phyloP scores from a whole-genome alignment of 2,888 invertebrate genomes.

The Xylocampa areola region DNA sequence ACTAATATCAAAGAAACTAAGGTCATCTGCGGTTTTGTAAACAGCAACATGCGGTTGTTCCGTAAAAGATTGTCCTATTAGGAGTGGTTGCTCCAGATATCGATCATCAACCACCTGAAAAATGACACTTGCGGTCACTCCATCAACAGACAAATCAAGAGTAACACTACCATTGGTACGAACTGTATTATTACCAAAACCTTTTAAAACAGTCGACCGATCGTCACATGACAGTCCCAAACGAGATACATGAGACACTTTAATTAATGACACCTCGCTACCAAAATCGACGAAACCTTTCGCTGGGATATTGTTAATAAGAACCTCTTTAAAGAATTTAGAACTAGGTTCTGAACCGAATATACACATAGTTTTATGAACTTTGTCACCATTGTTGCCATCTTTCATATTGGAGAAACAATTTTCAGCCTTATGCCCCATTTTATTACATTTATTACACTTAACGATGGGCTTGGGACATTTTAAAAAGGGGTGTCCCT shows the following conservation, averaged over 20 bases:
- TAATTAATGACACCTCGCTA: too few relatives aligned
- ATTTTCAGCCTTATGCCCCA: slow-evolving; percentile 10
- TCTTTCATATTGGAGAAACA: slow-evolving; percentile 1
- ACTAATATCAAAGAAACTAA: background rate
- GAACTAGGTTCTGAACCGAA: background rate
- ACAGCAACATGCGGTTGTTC: background rate
- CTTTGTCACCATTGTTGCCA: background rate
- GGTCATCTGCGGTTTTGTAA: background rate
- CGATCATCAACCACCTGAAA: slow-evolving; percentile 4
- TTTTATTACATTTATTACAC: slow-evolving; percentile 5
- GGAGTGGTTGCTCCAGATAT: background rate
- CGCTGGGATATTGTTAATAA: too few relatives aligned
- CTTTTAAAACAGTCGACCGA: background rate
- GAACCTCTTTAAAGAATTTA: slow-evolving; percentile 4
- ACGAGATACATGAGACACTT: background rate
- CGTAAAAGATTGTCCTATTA: too few relatives aligned
- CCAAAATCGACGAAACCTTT: too few relatives aligned
- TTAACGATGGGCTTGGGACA: slow-evolving; percentile 9
- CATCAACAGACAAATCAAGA: slow-evolving; percentile 1
- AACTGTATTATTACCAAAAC: slow-evolving; percentile 1
- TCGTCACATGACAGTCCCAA: background rate
- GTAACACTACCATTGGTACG: background rate
- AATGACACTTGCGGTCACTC: background rate
- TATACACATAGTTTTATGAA: slow-evolving; percentile 1
- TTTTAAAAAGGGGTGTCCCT: slow-evolving; percentile 4